These are phyloP conservation scores for Carabus problematicus DNA, from an alignment of 2,888 invertebrate species.

Conservation along the genomic window DNA sequence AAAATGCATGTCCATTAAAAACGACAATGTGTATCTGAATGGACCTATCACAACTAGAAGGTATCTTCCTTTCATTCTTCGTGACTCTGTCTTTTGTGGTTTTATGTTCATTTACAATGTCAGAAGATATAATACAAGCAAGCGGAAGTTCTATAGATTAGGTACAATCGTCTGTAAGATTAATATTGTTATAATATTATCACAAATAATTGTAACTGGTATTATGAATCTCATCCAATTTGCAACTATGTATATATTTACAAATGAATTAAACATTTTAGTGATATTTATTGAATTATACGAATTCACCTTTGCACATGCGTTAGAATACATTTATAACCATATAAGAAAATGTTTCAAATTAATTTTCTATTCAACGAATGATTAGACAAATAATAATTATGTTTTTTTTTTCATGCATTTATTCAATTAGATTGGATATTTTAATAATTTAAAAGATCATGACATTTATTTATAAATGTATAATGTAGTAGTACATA, in stretches of 20 bases:
- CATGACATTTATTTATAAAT: too few species aligned
- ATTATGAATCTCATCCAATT: neutral
- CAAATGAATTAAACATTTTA: slow-evolving; percentile 6
- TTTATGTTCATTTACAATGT: slow-evolving; percentile 29
- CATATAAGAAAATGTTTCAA: too few species aligned
- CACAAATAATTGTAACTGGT: neutral
- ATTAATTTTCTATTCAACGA: too few species aligned
- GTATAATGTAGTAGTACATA: too few species aligned
- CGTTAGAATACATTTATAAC: too few species aligned
- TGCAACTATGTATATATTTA: neutral
- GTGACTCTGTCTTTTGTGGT: slow-evolving; percentile 19
- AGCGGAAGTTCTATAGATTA: slow-evolving; percentile 34
- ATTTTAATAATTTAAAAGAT: too few species aligned
- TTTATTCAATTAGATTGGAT: too few species aligned
- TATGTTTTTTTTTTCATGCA: too few species aligned
- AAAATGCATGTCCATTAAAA: slow-evolving; percentile 41
- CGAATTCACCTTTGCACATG: too few species aligned
- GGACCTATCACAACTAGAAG: slow-evolving; percentile 13
- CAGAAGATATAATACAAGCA: slow-evolving; percentile 17
- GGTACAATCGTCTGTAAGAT: neutral
- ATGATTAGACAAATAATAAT: too few species aligned
- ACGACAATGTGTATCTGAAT: slow-evolving; percentile 34
- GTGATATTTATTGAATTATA: neutral
- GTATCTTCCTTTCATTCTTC: slow-evolving; percentile 12
- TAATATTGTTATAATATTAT: neutral